A percentile compares a stretch with the other conserved stretches of the same genome.
These are phyloP conservation scores for Holothuria glaberrima DNA, from an alignment of 35 echinoderm and acorn worm species.

Conservation along the genomic window DNA sequence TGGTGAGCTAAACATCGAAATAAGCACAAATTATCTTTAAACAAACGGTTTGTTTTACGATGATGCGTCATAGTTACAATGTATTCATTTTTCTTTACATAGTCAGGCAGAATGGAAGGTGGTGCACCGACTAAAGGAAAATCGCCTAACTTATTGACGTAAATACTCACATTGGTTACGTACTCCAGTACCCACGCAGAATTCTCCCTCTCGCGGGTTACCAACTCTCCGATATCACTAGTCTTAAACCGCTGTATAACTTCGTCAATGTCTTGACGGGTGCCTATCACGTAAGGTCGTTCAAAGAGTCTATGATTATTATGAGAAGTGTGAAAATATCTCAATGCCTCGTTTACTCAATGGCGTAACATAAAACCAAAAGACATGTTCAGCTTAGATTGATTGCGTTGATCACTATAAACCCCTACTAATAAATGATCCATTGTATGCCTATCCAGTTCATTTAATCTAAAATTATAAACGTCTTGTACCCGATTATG, in stretches of 20 bases:
- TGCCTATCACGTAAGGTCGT: not conserved
- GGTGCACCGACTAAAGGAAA: constrained; percentile 45
- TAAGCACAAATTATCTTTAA: constrained; percentile 42
- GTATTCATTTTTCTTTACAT: not conserved
- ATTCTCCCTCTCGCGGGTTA: not conserved
- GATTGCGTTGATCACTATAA: constrained; percentile 1
- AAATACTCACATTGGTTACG: constrained; percentile 14
- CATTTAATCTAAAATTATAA: constrained; percentile 46
- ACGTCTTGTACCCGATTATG: constrained; percentile 34
- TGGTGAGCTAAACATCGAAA: constrained; percentile 37
- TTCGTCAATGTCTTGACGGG: not conserved
- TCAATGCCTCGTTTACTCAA: constrained; percentile 6
- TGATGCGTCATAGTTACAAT: constrained; percentile 4
- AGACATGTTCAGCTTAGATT: constrained; percentile 38
- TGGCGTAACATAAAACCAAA: constrained; percentile 32
- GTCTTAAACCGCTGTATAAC: not conserved
- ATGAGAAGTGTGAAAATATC: constrained; percentile 31
- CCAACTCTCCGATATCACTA: constrained; percentile 17
- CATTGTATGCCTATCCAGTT: not conserved
- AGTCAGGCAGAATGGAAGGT: not conserved
- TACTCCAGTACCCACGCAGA: constrained; percentile 27
- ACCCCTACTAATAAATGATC: not conserved
- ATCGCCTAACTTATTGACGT: constrained; percentile 14
- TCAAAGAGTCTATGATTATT: constrained; percentile 39
- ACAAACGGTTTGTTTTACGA: not conserved